phyloP scores from a whole-genome alignment of 2,113 vertebrate genomes.

The Electrona antarctica region DNA sequence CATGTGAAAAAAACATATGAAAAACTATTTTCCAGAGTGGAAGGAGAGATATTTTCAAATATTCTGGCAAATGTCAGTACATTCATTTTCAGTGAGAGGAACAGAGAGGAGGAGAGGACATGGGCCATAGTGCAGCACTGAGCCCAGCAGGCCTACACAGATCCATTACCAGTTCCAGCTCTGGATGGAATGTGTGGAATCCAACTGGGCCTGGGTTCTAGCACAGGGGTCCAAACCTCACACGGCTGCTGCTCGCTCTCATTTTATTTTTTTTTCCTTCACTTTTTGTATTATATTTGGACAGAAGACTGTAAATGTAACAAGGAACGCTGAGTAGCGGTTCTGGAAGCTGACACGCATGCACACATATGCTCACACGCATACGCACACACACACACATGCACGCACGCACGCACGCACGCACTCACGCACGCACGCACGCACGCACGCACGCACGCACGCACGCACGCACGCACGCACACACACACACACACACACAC shows the following conservation, averaged over 20 bases:
- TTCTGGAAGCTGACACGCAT: slow-evolving; percentile 27
- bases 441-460: too few relatives aligned
- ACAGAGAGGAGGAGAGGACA: slow-evolving; percentile 42
- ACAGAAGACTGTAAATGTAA: slow-evolving; percentile 28
- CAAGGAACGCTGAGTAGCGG: slow-evolving; percentile 42
- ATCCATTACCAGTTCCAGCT: slow-evolving; percentile 73
- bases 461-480: too few relatives aligned
- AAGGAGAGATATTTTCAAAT: too few relatives aligned
- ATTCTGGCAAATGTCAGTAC: too few relatives aligned
- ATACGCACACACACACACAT: too few relatives aligned
- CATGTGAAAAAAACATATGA: too few relatives aligned
- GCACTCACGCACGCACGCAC: too few relatives aligned
- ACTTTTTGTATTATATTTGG: neutral
- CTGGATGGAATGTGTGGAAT: slow-evolving; percentile 78
- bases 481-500: too few relatives aligned
- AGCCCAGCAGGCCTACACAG: slow-evolving; percentile 74
- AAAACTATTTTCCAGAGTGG: too few relatives aligned
- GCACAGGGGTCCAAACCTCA: slow-evolving; percentile 73
- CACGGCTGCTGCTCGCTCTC: slow-evolving; percentile 51
- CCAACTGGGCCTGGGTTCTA: slow-evolving; percentile 69
- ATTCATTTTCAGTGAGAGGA: too few relatives aligned
- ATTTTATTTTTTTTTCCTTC: slow-evolving; percentile 43
- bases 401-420: too few relatives aligned
- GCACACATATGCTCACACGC: too few relatives aligned
- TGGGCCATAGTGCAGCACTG: slow-evolving; percentile 51